Base-by-base conservation (phyloP, 2,113 vertebrate genomes). In the Peromyscus polionotus region DNA sequence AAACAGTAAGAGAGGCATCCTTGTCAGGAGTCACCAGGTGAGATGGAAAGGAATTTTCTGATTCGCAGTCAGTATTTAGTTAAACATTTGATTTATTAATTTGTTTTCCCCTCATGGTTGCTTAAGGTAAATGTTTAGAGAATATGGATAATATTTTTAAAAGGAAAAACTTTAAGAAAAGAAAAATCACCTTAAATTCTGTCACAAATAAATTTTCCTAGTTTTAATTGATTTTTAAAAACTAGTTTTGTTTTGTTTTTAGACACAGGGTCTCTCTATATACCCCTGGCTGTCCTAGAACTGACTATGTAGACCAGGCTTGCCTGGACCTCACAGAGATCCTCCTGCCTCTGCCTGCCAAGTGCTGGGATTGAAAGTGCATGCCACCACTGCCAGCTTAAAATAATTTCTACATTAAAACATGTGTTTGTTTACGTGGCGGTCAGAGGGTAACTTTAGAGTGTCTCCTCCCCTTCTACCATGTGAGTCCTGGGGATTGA, bases 1-100 rank as follows among this genome's bases (percentile, higher is more conserved):
- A 83, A 92, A 89, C 31, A 2, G 33, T 42, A 61, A 92, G 59
- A 61, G 20, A 97, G 65, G 26, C 54, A 54, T 88, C 72, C 28
- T 63, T 59, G 45, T 57, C 36, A 83, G 39, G 9, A 20, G 1
- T 42, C 2, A 26, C 24, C 45, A 45, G 20, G 79, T 94, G 54
- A 80, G 75, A 22, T 16, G 87, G 24, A 57, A 70, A 93, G 92
- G 92, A 90, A 88, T 93, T 95, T 93, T 76, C 83, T 90, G 84
- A 90, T 81, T 90, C 92, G 84, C 83, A 89, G 88, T 94, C 84
- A 96, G 80, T 95, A 90, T 93, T 93, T 94, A 91, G 72, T 93
- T 92, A 84, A 93, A 79, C 63, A 96, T 94, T 93, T 87, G 83
- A 75, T 90, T 97, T 96, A 98, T 95, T 96, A 93, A 84, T 73